Evolutionary conservation across 2,113 vertebrate species (phyloP).

Genomic region (Tetrao urogallus): DNA sequence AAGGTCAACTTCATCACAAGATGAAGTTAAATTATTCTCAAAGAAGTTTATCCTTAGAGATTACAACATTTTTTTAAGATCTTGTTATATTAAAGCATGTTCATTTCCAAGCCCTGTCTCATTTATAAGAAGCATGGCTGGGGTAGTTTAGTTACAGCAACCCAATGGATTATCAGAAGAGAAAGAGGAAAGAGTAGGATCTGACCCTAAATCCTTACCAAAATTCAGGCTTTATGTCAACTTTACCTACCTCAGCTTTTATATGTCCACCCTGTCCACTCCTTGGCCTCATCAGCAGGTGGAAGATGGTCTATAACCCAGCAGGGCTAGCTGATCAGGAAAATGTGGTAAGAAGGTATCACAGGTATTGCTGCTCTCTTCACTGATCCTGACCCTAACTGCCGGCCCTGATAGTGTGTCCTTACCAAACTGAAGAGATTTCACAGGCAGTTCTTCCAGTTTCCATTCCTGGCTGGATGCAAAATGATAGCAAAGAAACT

Average conservation of each 20-base stretch:
- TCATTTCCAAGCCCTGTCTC: neutral
- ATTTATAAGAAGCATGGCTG: no score
- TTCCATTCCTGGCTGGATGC: neutral
- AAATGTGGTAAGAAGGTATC: neutral
- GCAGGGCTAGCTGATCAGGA: neutral
- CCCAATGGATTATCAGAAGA: neutral
- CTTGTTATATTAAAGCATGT: neutral
- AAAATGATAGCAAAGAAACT: neutral
- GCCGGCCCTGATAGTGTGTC: neutral
- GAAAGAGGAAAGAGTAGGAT: neutral
- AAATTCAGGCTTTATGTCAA: neutral
- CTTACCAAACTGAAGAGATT: neutral
- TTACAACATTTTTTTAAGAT: neutral
- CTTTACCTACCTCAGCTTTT: neutral
- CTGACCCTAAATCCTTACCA: neutral
- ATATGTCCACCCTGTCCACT: fast-evolving
- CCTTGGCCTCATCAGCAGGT: neutral
- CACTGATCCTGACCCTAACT: neutral
- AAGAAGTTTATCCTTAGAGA: neutral
- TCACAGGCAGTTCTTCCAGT: neutral
- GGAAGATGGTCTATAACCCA: neutral
- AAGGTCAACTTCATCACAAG: no score
- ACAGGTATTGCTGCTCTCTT: fast-evolving
- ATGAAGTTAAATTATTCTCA: neutral
- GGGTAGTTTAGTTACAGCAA: no score